phyloP scores from a whole-genome alignment of 2,888 invertebrate species.

The Sphaerophoria taeniata region DNA sequence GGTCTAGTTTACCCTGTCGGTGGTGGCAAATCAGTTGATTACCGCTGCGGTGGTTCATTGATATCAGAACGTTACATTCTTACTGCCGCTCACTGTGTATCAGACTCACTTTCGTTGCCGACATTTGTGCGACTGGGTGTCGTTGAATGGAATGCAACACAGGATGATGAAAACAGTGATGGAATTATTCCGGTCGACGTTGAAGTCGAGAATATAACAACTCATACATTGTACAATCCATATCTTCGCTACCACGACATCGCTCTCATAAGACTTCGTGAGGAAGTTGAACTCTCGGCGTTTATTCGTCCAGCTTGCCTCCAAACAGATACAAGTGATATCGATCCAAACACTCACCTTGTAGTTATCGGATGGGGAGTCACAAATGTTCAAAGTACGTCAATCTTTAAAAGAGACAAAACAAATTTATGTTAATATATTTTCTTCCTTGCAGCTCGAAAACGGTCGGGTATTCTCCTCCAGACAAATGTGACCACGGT shows the following conservation, averaged over 20 bases:
- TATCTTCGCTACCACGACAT: constrained; percentile 78
- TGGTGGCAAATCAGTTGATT: constrained; percentile 29
- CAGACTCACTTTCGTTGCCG: constrained; percentile 35
- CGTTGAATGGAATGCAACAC: constrained; percentile 36
- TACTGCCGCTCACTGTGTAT: constrained; percentile 75
- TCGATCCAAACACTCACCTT: constrained; percentile 73
- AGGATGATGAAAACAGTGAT: neutral
- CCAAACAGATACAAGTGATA: constrained; percentile 76
- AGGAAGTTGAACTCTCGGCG: constrained; percentile 60
- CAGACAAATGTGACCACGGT: constrained; percentile 75
- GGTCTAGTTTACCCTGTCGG: constrained; percentile 59
- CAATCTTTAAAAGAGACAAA: no score
- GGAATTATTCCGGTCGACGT: no score
- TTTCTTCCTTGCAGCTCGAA: constrained; percentile 61
- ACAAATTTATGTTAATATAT: neutral
- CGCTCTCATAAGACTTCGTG: constrained; percentile 77
- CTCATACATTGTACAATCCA: constrained; percentile 78
- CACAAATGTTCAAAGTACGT: constrained; percentile 77
- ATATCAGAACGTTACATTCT: constrained; percentile 68
- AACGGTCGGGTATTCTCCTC: constrained; percentile 66
- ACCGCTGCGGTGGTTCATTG: constrained; percentile 68
- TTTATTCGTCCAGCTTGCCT: constrained; percentile 78
- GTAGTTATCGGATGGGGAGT: constrained; percentile 80
- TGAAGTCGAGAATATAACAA: constrained; percentile 74
- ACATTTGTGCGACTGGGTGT: constrained; percentile 64